Base-by-base conservation (phyloP, 1,140 invertebrate genomes). In the Phymastichus coffea region DNA sequence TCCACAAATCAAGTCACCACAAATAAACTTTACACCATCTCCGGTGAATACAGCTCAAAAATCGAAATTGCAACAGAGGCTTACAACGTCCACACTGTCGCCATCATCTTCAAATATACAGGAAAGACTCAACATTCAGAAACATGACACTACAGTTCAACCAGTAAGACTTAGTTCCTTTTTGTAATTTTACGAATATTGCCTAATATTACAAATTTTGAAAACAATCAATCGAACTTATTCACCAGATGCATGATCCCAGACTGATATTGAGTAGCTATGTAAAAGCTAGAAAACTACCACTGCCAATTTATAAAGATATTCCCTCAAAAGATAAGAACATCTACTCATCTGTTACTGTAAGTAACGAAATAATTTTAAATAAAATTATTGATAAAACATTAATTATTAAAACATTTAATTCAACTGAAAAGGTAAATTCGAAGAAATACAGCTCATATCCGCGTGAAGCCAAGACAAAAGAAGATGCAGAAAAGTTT, bases 371-470 rank as follows among this genome's bases (percentile, higher is more conserved):
- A 10, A 47, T 4, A 40, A 33, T 37, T 30, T 44, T 28, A 20
- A 9, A 17, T 37, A 48, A 2, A 35, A 40, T 46, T 40, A 35
- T 30, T 4, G 22, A 12, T 37, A 46, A 23, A 30, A 20, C n/a
- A 17, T 57, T 10, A 12, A 33, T 20, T 37, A 35, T 40, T 53
- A 58, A 44, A 28, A 62, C 35, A 28, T 49, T 6, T 47, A 38
- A 38, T 65, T 62, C 26, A 38, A 26, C 53, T 41, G 23, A 54
- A 43, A 57, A 83, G 83, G 76, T 85, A 14, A 81, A 78, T 3
- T 61, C 66, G 3, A 49, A 74, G 9, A 82, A 81, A 56, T 82
- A 74, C 17, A 77, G 66, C 3, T 86, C 84, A 46, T 88, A 86
- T 68, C 86, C 86, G 0, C 66, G 81, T 17, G 84, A 84, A 20